Base-by-base conservation (phyloP, 1,140 invertebrate genomes). In the Lycorma delicatula region DNA sequence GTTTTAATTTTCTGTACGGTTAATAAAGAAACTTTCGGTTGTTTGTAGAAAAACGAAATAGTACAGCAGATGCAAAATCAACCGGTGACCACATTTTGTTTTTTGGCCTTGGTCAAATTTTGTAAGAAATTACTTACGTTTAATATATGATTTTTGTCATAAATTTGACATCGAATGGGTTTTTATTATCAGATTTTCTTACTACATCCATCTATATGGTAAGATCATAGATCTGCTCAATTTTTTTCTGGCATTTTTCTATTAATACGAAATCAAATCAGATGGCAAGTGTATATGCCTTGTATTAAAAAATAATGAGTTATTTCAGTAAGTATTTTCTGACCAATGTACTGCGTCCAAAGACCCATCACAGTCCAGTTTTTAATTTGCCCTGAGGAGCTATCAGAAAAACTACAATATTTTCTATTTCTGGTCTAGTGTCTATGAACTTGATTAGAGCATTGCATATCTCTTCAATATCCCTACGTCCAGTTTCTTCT, bases 401-500 rank as follows among this genome's bases (percentile, higher is more conserved):
- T 56, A 26, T 56, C 41, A 2, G 41, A 56, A 18, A 56, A 46
- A 56, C 26, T 18, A 26, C 54, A 6, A 56, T 28, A 13, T 56
- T 56, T n/a, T n/a, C n/a, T n/a, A n/a, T n/a, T n/a, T n/a, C n/a
- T n/a, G n/a, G n/a, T 46, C 28, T 20, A 20, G 20, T 47, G 9
- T 56, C 47, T 6, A 56, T 56, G 28, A 46, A 27, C 47, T 56
- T 56, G 1, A 28, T 46, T 18, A 56, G 18, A 47, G 38, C 44
- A 41, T 41, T 47, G 22, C 53, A 16, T 11, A 54, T 54, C 13
- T 54, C 53, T 54, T 34, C 9, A n/a, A 28, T 54, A 11, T 60
- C 60, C 53, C 57, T n/a, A 25, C 27, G 28, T 48, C 49, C 63
- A 27, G 38, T 54, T 1, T 41, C 46, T 50, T 64, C 58, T 34